These are phyloP conservation scores for Herpailurus yagouaroundi DNA, from an alignment of 2,113 vertebrate species.

Conservation along the genomic window DNA sequence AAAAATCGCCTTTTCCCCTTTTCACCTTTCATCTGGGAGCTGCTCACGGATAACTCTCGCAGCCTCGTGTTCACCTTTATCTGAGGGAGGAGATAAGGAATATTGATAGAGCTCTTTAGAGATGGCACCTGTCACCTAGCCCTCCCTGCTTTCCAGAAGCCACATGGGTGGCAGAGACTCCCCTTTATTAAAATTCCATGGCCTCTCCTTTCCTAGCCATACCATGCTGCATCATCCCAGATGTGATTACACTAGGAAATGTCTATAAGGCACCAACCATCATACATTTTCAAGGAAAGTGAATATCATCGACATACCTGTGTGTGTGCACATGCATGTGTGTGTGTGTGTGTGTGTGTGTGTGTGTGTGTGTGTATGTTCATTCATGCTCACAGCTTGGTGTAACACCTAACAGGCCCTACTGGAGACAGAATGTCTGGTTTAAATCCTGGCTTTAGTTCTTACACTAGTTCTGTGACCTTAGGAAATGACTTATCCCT, in stretches of 20 bases:
- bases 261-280: not conserved
- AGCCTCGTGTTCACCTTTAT: fast-evolving
- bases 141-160: not conserved
- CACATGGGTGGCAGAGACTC: no score
- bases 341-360: not conserved
- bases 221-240: not conserved
- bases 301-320: not conserved
- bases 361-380: not conserved
- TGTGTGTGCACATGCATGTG: not conserved
- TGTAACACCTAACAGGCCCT: not conserved
- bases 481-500: not conserved
- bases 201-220: not conserved
- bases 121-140: not conserved
- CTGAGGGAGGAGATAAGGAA: not conserved
- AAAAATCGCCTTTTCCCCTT: not conserved
- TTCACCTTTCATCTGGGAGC: not conserved
- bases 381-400: not conserved
- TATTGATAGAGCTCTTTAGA: fast-evolving
- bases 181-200: not conserved
- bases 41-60: fast-evolving
- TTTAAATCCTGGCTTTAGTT: not conserved
- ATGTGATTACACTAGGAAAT: not conserved
- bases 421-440: not conserved
- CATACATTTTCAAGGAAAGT: not conserved
- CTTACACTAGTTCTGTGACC: not conserved